A percentile compares a stretch with the other conserved stretches of the same genome.
phyloP scores from a whole-genome alignment of 2,797 vertebrate species.

The Choloepus didactylus region DNA sequence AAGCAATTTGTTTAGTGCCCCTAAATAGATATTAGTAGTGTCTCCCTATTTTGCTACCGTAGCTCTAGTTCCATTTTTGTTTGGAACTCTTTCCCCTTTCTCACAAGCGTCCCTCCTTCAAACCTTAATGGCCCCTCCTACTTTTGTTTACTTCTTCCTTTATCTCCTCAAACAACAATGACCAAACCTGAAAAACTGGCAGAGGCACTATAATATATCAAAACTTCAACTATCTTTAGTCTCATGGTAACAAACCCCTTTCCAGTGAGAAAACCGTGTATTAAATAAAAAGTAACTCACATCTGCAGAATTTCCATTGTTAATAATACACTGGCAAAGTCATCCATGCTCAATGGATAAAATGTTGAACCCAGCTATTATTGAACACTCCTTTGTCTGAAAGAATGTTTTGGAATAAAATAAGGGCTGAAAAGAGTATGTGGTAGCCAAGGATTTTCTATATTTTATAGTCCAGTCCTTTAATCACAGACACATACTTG shows the following conservation, averaged over 20 bases:
- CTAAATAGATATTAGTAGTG: not conserved
- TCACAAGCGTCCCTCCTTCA: not conserved
- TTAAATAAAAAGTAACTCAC: not conserved
- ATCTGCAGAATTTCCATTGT: not conserved
- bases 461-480: not conserved
- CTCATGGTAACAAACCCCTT: not conserved
- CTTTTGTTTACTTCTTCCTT: not conserved
- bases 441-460: not conserved
- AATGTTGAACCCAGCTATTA: not conserved
- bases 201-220: not conserved
- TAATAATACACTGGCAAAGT: not conserved
- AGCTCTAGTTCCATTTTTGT: not conserved
- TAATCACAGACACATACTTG: not conserved
- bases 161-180: slow-evolving; percentile 16
- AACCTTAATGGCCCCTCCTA: not conserved
- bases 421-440: not conserved
- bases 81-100: not conserved
- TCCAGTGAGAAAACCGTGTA: not conserved
- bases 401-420: slow-evolving; percentile 32
- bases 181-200: slow-evolving; percentile 20
- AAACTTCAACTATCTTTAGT: not conserved
- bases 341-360: not conserved
- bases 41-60: not conserved
- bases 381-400: not conserved
- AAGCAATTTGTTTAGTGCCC: not conserved